Evolutionary conservation across 2,888 invertebrate species (phyloP).

Genomic region (Lasioglossum figueresi): DNA sequence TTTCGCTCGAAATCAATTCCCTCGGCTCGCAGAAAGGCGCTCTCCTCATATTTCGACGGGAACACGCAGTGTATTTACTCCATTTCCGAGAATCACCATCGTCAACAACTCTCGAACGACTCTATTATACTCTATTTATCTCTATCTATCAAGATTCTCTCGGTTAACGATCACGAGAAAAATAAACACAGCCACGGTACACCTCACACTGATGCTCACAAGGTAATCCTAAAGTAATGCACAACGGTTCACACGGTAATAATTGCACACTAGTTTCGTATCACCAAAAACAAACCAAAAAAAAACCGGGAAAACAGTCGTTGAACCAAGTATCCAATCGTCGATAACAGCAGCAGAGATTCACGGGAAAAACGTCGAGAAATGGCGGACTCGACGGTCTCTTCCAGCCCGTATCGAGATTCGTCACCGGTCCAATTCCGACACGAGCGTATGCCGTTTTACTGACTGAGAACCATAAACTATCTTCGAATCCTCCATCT

Average conservation of each 20-base stretch:
- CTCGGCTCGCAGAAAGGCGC: slow-evolving; percentile 74
- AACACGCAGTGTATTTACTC: slow-evolving; percentile 54
- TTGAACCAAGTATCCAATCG: slow-evolving; percentile 27
- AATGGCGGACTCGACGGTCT: slow-evolving; percentile 19
- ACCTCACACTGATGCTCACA: slow-evolving; percentile 59
- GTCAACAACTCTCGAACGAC: slow-evolving; percentile 14
- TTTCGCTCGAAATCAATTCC: slow-evolving; percentile 76
- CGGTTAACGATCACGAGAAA: slow-evolving; percentile 43
- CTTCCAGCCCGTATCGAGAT: slow-evolving; percentile 2
- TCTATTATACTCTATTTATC: not conserved
- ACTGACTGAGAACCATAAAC: not conserved
- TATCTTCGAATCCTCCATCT: slow-evolving; percentile 25
- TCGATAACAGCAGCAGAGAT: slow-evolving; percentile 3
- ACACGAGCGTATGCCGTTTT: not conserved
- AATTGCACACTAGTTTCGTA: slow-evolving; percentile 59
- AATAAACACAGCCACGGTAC: slow-evolving; percentile 58
- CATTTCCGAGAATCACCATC: slow-evolving; percentile 51
- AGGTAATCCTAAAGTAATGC: slow-evolving; percentile 40
- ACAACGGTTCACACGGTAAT: slow-evolving; percentile 51
- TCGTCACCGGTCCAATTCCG: slow-evolving; percentile 45
- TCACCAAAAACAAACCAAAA: slow-evolving; percentile 29
- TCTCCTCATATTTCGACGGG: slow-evolving; percentile 82
- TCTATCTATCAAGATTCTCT: not conserved
- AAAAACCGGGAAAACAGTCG: slow-evolving; percentile 9
- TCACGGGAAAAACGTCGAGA: not conserved